Evolutionary conservation across 2,797 vertebrate genomes (phyloP).

Genomic region (Ctenosaura bakeri): DNA sequence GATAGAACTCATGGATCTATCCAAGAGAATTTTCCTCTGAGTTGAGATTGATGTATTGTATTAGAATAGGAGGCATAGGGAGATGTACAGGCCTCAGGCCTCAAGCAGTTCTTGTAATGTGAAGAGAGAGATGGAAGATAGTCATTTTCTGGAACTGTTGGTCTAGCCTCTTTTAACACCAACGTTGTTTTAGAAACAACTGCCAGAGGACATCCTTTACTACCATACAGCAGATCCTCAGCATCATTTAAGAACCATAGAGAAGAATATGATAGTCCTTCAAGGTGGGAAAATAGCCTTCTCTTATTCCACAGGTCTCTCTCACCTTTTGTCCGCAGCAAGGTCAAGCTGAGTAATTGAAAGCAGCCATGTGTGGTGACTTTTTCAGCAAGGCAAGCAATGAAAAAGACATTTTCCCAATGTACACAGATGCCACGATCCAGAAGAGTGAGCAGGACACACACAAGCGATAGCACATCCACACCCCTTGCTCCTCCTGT

Average conservation of each 20-base stretch:
- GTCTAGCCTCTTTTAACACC: constrained; percentile 5
- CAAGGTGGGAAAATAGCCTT: constrained; percentile 45
- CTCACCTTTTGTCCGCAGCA: constrained; percentile 53
- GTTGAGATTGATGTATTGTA: constrained; percentile 43
- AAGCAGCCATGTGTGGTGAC: constrained; percentile 37
- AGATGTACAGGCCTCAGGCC: neutral
- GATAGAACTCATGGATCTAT: constrained; percentile 40
- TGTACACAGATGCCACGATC: neutral
- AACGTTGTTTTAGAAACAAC: constrained; percentile 39
- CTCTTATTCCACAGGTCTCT: constrained; percentile 50
- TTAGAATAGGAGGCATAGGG: neutral
- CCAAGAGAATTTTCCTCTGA: constrained; percentile 12
- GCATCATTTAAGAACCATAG: constrained; percentile 41
- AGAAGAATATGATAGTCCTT: constrained; percentile 18
- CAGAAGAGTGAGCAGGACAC: neutral
- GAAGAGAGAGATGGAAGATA: constrained; percentile 29
- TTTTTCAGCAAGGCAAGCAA: constrained; percentile 18
- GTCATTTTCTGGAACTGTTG: neutral
- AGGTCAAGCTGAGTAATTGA: constrained; percentile 52
- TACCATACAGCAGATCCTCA: neutral
- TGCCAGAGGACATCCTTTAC: constrained; percentile 38
- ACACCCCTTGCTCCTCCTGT: neutral
- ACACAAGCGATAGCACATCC: neutral
- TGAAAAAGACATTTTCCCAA: constrained; percentile 5
- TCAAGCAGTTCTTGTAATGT: constrained; percentile 18